Conservation (phyloP, 64 coral and sea anemone species). For the Dendrophyllia cribrosa region DNA sequence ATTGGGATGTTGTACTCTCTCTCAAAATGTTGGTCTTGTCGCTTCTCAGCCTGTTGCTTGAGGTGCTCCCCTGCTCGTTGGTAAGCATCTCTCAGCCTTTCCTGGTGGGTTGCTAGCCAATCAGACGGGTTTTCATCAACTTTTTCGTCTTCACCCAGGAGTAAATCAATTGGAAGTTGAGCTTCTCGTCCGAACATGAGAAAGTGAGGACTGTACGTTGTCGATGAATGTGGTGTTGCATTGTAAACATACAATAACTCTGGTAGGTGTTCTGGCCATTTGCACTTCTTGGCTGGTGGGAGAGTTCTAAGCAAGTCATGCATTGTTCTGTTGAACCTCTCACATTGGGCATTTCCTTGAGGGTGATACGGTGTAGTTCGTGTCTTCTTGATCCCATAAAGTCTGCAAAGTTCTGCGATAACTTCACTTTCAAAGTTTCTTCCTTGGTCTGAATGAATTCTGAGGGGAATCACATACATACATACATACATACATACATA, state of each 20-base stretch:
- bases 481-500: too few species aligned
- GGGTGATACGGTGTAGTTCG: constrained; percentile 63
- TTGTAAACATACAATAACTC: constrained; percentile 63
- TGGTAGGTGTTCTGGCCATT: constrained; percentile 59
- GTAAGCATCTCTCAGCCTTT: constrained; percentile 12
- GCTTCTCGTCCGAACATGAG: constrained; percentile 39
- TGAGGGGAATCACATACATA: too few species aligned
- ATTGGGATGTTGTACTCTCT: background rate
- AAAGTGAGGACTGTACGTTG: constrained; percentile 14
- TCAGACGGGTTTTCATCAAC: too few species aligned
- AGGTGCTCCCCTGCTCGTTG: constrained; percentile 24
- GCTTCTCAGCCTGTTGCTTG: background rate
- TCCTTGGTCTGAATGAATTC: constrained; percentile 67
- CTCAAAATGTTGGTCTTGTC: background rate
- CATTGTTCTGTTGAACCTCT: constrained; percentile 66
- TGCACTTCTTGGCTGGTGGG: constrained; percentile 28
- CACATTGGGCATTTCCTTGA: constrained; percentile 62
- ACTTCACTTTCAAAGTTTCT: constrained; percentile 62
- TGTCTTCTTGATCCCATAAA: constrained; percentile 49
- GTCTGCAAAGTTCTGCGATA: constrained; percentile 40
- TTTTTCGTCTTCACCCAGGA: constrained; percentile 18
- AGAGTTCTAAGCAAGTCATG: constrained; percentile 44
- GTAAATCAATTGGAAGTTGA: constrained; percentile 34
- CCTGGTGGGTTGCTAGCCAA: background rate
- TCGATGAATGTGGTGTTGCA: constrained; percentile 40